Conservation (phyloP, 2,888 invertebrate species). For the Phlogophora meticulosa region DNA sequence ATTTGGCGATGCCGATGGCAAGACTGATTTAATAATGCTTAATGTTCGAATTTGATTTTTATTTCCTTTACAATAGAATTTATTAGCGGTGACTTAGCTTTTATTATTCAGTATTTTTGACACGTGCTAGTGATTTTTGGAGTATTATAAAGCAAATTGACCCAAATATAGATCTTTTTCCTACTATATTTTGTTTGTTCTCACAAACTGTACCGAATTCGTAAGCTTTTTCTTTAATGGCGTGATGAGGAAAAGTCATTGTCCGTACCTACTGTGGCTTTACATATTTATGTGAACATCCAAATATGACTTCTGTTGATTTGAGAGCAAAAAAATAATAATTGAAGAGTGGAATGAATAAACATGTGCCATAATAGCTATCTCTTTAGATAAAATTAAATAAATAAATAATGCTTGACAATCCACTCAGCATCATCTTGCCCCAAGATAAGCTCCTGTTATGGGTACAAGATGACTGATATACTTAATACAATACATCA, state of each 20-base stretch:
- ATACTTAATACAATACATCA: too few species aligned
- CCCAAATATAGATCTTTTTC: not conserved
- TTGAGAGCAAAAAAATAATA: not conserved
- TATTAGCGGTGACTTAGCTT: conserved; percentile 1
- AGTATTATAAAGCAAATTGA: not conserved
- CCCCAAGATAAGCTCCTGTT: too few species aligned
- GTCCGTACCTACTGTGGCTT: not conserved
- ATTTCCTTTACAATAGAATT: conserved; percentile 22
- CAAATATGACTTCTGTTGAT: not conserved
- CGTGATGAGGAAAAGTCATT: not conserved
- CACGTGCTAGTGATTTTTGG: not conserved
- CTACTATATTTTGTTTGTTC: not conserved
- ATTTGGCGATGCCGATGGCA: conserved; percentile 9
- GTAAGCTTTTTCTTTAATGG: conserved; percentile 10
- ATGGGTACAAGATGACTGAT: too few species aligned
- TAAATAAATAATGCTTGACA: too few species aligned
- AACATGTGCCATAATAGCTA: too few species aligned
- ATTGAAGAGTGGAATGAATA: not conserved
- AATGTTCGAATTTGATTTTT: conserved; percentile 23
- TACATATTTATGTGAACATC: not conserved
- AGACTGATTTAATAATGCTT: conserved; percentile 37
- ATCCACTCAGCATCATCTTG: too few species aligned
- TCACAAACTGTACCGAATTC: not conserved
- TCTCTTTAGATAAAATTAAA: too few species aligned
- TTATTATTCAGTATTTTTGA: conserved; percentile 9